A percentile compares a stretch with the other conserved stretches of the same genome.
Evolutionary conservation across 1,140 invertebrate genomes (phyloP).

Genomic region (Cotesia typhae): DNA sequence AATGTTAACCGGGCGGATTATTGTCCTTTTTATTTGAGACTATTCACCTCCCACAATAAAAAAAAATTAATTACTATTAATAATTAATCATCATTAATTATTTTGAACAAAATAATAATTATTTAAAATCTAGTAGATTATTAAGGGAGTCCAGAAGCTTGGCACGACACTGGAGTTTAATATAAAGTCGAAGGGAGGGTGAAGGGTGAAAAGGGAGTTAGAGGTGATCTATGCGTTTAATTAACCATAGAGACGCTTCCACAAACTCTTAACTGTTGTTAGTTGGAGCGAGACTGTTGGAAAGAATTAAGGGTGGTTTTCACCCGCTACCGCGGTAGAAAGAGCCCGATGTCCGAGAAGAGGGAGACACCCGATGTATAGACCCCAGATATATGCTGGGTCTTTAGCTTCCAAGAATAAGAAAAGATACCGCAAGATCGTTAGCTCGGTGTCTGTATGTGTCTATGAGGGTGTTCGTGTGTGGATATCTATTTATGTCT

Average conservation of each 20-base stretch:
- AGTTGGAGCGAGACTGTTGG: slow-evolving; percentile 51
- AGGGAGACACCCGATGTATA: neutral
- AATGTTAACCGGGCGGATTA: neutral
- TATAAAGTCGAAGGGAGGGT: neutral
- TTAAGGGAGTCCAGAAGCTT: neutral
- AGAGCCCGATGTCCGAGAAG: neutral
- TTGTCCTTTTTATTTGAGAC: neutral
- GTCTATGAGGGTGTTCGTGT: neutral
- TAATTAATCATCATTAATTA: too few relatives aligned
- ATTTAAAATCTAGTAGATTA: neutral
- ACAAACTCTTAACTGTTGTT: slow-evolving; percentile 61
- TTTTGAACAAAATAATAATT: too few relatives aligned
- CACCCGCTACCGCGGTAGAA: neutral
- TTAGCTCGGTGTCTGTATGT: neutral
- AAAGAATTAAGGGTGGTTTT: slow-evolving; percentile 22
- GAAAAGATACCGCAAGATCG: slow-evolving; percentile 16
- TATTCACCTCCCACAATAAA: neutral
- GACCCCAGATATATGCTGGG: neutral
- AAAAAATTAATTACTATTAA: too few relatives aligned
- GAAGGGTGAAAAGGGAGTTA: slow-evolving; percentile 34
- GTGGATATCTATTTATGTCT: slow-evolving; percentile 20
- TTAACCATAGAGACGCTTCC: slow-evolving; percentile 64
- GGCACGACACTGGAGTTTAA: neutral
- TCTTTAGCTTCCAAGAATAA: slow-evolving; percentile 8
- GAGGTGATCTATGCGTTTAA: slow-evolving; percentile 64